These are phyloP conservation scores for Plestiodon gilberti DNA, from an alignment of 2,113 vertebrate genomes.

Conservation along the genomic window DNA sequence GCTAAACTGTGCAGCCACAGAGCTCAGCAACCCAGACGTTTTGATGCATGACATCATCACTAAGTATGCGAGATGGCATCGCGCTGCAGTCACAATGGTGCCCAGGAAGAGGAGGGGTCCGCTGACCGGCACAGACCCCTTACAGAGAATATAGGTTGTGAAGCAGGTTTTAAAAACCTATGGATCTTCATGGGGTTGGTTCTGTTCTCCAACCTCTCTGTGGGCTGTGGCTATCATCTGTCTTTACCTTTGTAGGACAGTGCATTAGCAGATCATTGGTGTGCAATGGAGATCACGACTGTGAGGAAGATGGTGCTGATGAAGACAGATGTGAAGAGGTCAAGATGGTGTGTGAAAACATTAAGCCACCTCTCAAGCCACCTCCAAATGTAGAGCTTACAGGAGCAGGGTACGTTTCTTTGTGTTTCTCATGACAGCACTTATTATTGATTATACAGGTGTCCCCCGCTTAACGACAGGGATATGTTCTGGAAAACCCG, in stretches of 20 bases:
- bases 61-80: too few relatives aligned
- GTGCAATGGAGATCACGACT: slow-evolving; percentile 91
- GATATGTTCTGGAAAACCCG: too few relatives aligned
- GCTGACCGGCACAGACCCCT: too few relatives aligned
- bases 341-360: slow-evolving; percentile 71
- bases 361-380: slow-evolving; percentile 80
- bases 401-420: slow-evolving; percentile 81
- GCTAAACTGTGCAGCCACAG: too few relatives aligned
- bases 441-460: neutral
- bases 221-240: neutral
- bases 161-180: neutral
- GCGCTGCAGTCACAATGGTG: too few relatives aligned
- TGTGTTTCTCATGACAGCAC: neutral
- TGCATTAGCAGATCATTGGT: slow-evolving; percentile 83
- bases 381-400: slow-evolving; percentile 80
- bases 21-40: too few relatives aligned
- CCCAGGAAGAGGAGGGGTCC: too few relatives aligned
- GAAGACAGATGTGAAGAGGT: slow-evolving; percentile 79
- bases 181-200: neutral
- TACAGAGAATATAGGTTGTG: neutral
- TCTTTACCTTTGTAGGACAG: slow-evolving; percentile 75
- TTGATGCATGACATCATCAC: too few relatives aligned
- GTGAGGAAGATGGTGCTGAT: slow-evolving; percentile 85
- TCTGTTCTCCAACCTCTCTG: neutral
- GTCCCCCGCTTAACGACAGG: too few relatives aligned